Base-by-base conservation (phyloP, 2,797 vertebrate species). In the Helicolenus hilgendorfi region DNA sequence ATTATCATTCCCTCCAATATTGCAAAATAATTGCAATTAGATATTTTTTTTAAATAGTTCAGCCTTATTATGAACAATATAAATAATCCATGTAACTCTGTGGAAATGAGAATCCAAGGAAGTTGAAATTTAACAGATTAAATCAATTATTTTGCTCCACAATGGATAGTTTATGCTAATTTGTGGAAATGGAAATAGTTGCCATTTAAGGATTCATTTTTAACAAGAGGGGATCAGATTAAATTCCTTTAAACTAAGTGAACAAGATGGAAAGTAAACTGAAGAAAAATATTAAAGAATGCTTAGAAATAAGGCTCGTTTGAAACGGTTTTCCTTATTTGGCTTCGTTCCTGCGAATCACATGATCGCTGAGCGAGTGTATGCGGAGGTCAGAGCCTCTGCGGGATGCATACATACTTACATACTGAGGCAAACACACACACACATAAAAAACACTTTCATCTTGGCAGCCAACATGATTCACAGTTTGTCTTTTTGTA, bases 401-500 rank as follows among this genome's bases (percentile, higher is more conserved):
- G 7, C 13, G 22, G 81, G 26, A 56, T 38, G n/a, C 29, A 63
- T 31, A 27, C 27, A 31, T 38, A 31, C 56, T 45, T 55, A 49
- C 18, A 49, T 49, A 49, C 35, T 59, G 35, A 58, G 35, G 45
- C 18, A 3, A 24, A 56, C 53, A 56, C 38, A 56, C 14, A 69
- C 41, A 62, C 41, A 58, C 26, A 77, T 55, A 13, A 33, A 33
- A 55, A 26, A 60, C 76, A 27, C 29, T 72, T 29, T 20, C 1
- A 76, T 79, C 31, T 38, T 29, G n/a, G 31, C 36, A 73, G 36
- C 65, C 24, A 70, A 14, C 3, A 2, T 31, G 14, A 36, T 72
- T 84, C 49, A 58, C 68, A 41, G 13, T 63, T 71, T 55, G 8
- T 77, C 7, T 67, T 70, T 63, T 62, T 65, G 62, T 69, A 59